Evolutionary conservation across 2,113 vertebrate genomes (phyloP), one percentile per base, ranked within the genome.

Genomic region (Orycteropus afer): DNA sequence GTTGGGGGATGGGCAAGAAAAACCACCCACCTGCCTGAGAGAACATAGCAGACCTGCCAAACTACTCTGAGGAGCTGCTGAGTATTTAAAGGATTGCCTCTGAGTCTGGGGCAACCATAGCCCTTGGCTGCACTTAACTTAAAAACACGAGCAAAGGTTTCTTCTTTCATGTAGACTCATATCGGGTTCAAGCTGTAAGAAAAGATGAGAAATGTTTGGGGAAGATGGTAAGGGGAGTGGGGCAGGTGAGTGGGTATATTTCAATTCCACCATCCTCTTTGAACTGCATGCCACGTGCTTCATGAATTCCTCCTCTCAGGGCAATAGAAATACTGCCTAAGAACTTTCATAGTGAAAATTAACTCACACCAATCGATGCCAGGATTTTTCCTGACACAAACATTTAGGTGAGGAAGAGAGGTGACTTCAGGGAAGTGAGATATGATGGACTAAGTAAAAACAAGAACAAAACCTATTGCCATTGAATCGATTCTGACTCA

Each of bases 301-400:
- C 53, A 53, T 32, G 73, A 81, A 27, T 91, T 96, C 96, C 40
- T 95, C 93, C 42, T 49, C 59, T 47, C 51, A 0, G 96, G 90
- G 77, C 74, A 95, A 96, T 85, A 69, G 71, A 82, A 37, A 84
- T 71, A 84, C 93, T 94, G 90, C 91, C 95, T 90, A 84, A 59
- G 93, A 76, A 95, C 94, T 96, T 97, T 55, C 84, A 95, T 88
- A 95, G 73, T 93, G 87, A 96, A 96, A 98, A 95, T 69, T 55
- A 91, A 91, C 45, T 92, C 97, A 86, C 55, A 80, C 40, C 69
- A 71, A 90, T 61, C 20, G 77, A 95, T 90, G 0, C 45, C 88
- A 92, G 84, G 93, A 92, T 83, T 59, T 59, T 71, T 90, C 47
- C 1, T 89, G 95, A 96, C 87, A 73, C 74, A 88, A 78, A 79